Percentiles rank a stretch among this genome's conserved stretches.
These are phyloP conservation scores for Meteorus cinctellus DNA, from an alignment of 2,888 invertebrate genomes.

Conservation along the genomic window DNA sequence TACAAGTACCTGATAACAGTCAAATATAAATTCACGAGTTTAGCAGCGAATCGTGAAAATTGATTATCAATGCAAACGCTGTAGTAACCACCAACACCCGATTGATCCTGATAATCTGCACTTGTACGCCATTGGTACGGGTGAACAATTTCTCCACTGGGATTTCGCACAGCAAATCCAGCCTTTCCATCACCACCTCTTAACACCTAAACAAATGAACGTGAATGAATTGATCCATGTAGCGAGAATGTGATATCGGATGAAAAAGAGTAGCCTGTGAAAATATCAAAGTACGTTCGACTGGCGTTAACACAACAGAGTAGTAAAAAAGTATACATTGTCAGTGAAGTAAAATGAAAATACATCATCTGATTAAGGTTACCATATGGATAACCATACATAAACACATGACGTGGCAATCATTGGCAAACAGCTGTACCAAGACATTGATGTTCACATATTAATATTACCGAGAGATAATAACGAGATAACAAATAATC, in stretches of 20 bases:
- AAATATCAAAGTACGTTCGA: no score
- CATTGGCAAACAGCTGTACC: neutral
- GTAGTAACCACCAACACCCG: conserved; percentile 89
- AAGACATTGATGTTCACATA: neutral
- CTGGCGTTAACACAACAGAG: conserved; percentile 29
- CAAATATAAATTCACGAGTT: conserved; percentile 91
- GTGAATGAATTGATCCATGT: no score
- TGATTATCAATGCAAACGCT: conserved; percentile 95
- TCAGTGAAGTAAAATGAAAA: neutral
- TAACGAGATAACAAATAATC: neutral
- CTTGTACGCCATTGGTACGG: conserved; percentile 94
- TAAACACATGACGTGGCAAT: conserved; percentile 40
- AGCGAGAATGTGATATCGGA: no score
- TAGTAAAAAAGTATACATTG: conserved; percentile 39
- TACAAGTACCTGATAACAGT: conserved; percentile 83
- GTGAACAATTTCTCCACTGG: conserved; percentile 87
- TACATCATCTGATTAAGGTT: neutral
- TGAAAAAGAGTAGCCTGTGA: no score
- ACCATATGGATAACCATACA: conserved; percentile 23
- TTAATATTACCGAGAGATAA: neutral
- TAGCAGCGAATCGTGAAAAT: conserved; percentile 92
- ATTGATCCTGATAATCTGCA: conserved; percentile 90
- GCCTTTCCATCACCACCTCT: conserved; percentile 96
- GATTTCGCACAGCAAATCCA: conserved; percentile 92
- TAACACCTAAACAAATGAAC: conserved; percentile 79